Evolutionary conservation across 2,113 vertebrate species (phyloP), one percentile per base, ranked within the genome.

Genomic region (Blennius ocellaris): DNA sequence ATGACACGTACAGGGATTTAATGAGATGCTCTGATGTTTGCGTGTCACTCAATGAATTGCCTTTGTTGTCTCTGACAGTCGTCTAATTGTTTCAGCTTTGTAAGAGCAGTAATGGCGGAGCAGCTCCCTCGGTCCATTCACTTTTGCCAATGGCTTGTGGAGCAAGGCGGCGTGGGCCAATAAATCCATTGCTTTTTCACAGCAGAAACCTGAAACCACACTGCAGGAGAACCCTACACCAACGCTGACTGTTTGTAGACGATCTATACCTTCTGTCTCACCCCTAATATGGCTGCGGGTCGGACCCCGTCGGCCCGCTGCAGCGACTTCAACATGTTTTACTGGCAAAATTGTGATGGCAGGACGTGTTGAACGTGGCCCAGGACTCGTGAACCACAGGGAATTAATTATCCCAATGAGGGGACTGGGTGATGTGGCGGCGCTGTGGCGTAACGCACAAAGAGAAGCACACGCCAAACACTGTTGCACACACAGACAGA

Each of bases 321-420:
- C 65, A 8, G 43, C 54, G 49, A 11, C 11, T 51, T 49, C 10
- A 5, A 37, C 47, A 65, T 79, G 67, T 71, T 57, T 83, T 55
- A 80, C 73, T 82, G 67, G 83, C 58, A 56, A 83, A 76, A 43
- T 48, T 30, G 85, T 76, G 63, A 91, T 86, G 77, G 69, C 83
- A 85, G 80, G 76, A 76, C 65, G 71, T 77, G 45, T 62, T 43
- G 30, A 70, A 78, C 69, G 73, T 57, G 77, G 41, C 55, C 57
- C 74, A 73, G 69, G 69, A 83, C 63, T 71, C 83, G 80, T 87
- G 84, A 84, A 89, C 87, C 84, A 81, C 52, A 62, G 74, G 53
- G 80, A 87, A 85, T 82, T 73, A 64, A 86, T 86, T 78, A 72
- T 80, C 51, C 69, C 58, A 60, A 81, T 68, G 69, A 63, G 75